phyloP scores from a whole-genome alignment of 1,140 invertebrate species.

The Megalonaias nervosa region DNA sequence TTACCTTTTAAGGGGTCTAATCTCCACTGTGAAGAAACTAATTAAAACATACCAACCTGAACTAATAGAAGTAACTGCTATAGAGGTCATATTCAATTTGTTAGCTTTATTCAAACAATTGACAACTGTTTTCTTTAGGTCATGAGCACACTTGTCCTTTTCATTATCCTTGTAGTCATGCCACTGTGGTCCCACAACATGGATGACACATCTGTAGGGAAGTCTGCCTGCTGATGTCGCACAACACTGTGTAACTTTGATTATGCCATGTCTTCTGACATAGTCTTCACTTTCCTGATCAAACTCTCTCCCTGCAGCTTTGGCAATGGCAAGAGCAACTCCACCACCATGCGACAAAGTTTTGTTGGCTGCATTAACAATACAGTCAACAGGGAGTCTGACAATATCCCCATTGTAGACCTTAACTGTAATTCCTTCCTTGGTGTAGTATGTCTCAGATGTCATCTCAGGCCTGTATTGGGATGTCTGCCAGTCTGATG shows the following conservation, averaged over 20 bases:
- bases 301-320: constrained; percentile 32
- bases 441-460: too few relatives aligned
- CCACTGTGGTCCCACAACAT: constrained; percentile 45
- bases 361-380: constrained; percentile 92
- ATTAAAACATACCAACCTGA: too few relatives aligned
- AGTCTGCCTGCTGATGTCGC: constrained; percentile 34
- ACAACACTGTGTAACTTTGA: constrained; percentile 28
- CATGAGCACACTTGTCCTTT: constrained; percentile 23
- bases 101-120: constrained; percentile 26
- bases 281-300: constrained; percentile 30
- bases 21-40: too few relatives aligned
- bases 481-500: too few relatives aligned
- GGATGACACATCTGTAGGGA: constrained; percentile 33
- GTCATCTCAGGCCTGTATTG: too few relatives aligned
- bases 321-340: constrained; percentile 85
- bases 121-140: constrained; percentile 25
- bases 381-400: constrained; percentile 85
- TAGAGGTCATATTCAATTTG: background rate
- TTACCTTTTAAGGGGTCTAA: too few relatives aligned
- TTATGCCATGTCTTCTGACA: constrained; percentile 12
- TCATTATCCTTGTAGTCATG: constrained; percentile 7
- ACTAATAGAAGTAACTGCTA: constrained; percentile 40
- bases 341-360: constrained; percentile 84
- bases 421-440: constrained; percentile 15
- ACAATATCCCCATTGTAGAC: constrained; percentile 83